A percentile compares a stretch with the other conserved stretches of the same genome.
Evolutionary conservation across 2,797 vertebrate species (phyloP).

Genomic region (Alectoris magna): DNA sequence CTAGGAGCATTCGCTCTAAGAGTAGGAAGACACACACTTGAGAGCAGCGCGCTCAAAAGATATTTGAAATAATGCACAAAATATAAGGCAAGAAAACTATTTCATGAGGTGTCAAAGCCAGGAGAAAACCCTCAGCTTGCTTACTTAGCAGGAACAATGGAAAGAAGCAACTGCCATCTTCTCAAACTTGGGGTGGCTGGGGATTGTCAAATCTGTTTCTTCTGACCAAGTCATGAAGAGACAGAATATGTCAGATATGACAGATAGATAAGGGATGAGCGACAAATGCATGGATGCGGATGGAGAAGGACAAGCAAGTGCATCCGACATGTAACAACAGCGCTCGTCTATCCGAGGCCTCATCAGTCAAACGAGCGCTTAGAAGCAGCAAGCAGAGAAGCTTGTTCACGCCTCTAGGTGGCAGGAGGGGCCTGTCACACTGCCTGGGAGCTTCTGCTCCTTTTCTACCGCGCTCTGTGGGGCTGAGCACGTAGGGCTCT

Average conservation of each 20-base stretch:
- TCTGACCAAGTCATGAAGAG: too few relatives aligned
- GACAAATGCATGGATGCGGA: neutral
- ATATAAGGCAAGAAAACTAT: neutral
- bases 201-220: too few relatives aligned
- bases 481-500: too few relatives aligned
- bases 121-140: neutral
- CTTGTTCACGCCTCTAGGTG: neutral
- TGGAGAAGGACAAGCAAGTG: too few relatives aligned
- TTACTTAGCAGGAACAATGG: neutral
- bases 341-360: neutral
- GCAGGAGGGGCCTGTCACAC: neutral
- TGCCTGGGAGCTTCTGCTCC: neutral
- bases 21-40: neutral
- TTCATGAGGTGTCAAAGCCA: neutral
- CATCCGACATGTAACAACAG: accelerated
- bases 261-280: neutral
- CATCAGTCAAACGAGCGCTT: neutral
- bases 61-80: neutral
- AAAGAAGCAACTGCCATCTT: neutral
- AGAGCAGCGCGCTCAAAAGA: neutral
- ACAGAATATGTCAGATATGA: too few relatives aligned
- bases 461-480: accelerated
- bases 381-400: neutral
- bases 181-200: too few relatives aligned
- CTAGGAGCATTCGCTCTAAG: neutral